Base-by-base conservation (phyloP, 2,888 invertebrate species). In the Rapana venosa region DNA sequence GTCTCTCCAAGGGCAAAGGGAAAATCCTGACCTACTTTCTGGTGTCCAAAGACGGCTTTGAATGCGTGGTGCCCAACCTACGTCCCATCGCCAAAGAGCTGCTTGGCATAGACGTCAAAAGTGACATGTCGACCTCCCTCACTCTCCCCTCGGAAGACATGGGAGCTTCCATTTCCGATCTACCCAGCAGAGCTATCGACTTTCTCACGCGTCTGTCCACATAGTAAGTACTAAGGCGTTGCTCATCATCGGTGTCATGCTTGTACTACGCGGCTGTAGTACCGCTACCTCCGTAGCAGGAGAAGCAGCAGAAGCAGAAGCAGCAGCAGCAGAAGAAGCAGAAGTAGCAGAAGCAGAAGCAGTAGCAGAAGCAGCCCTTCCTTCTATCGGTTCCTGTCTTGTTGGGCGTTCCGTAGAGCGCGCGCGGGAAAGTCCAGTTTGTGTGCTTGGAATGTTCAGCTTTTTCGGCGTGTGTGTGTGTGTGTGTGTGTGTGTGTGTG, bases 1-100 rank as follows among this genome's bases (percentile, higher is more conserved):
- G 66, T 30, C 20, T 77, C 20, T n/a, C 8, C 30, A n/a, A 95
- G 95, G 95, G 95, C 5, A 95, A 94, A 91, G 95, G 95, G 22
- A 91, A 90, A 15, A 91, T 95, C 32, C 87, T 90, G 30, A 95
- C 95, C 1, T 95, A 93, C 90, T 95, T 93, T 87, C 92, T 95
- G 74, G 89, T 91, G 15, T 94, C 94, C 17, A 94, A 94, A 89
- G 93, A 94, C 4, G 95, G 95, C 2, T 95, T 94, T 90, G 88
- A 88, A 32, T 81, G 79, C 79, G 17, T 47, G 32, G 86, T 86
- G 15, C 86, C 86, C 8, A 8, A 32, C 20, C 86, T 86, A 0
- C 17, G 61, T 11, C 66, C 66, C 35, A 22, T 30, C 30, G 32
- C 26, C 32, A 30, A 22, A 35, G 66, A 61, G 22, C 86, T 86